These are phyloP conservation scores for Drosophila tristis DNA, from an alignment of 1,140 invertebrate genomes.

Conservation along the genomic window DNA sequence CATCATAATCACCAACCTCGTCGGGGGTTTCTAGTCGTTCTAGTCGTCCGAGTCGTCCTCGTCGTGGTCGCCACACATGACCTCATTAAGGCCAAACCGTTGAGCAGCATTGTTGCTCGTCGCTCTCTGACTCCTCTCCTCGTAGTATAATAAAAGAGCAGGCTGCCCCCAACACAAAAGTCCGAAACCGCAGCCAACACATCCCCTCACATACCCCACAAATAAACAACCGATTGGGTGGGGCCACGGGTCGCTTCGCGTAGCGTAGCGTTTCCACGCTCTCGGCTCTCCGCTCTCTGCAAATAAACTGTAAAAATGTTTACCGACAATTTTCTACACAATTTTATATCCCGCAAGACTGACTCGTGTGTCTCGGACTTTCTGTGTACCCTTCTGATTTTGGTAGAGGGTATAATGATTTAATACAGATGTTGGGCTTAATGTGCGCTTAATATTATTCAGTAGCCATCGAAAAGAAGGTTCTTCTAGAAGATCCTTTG, in stretches of 20 bases:
- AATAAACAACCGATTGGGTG: constrained; percentile 37
- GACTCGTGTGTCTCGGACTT: constrained; percentile 25
- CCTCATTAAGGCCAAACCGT: constrained; percentile 76
- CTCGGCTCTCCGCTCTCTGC: constrained; percentile 27
- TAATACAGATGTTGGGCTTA: no score
- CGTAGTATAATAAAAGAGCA: constrained; percentile 63
- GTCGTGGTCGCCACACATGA: constrained; percentile 73
- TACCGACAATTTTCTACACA: constrained; percentile 83
- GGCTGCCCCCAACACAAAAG: constrained; percentile 32
- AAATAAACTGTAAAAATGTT: constrained; percentile 83
- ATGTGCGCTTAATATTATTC: no score
- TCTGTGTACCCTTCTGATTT: constrained; percentile 16
- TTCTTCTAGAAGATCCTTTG: no score
- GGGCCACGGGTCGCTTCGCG: constrained; percentile 41
- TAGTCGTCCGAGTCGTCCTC: constrained; percentile 15
- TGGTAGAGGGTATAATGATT: no score
- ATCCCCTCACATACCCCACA: constrained; percentile 28
- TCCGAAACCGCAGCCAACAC: constrained; percentile 25
- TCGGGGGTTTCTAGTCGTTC: constrained; percentile 9
- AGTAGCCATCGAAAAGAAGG: no score
- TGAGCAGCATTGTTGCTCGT: constrained; percentile 45
- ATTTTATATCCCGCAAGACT: constrained; percentile 72
- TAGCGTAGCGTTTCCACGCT: constrained; percentile 29
- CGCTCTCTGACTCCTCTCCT: not conserved
- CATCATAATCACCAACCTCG: constrained; percentile 76